Conservation (phyloP, 2,797 vertebrate species). For the Dipus sagitta region DNA sequence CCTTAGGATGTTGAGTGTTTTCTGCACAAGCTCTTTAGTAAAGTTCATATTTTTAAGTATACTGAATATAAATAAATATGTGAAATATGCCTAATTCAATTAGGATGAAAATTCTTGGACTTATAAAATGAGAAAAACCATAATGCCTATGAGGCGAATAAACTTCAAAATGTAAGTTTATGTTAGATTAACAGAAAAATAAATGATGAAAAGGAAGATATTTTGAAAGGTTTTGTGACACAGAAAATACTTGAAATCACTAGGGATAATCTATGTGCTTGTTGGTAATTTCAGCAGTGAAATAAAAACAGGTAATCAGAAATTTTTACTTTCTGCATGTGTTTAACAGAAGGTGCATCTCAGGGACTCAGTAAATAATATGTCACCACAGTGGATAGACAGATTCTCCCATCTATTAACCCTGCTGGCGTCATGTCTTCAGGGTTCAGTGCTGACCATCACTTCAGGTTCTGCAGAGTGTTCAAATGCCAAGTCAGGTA, state of each 20-base stretch:
- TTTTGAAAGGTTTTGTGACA: neutral
- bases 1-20: neutral
- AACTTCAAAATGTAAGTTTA: constrained; percentile 42
- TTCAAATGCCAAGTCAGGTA: constrained; percentile 84
- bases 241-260: neutral
- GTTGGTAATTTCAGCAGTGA: neutral
- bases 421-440: constrained; percentile 82
- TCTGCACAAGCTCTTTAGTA: neutral
- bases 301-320: neutral
- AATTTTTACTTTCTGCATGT: neutral
- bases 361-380: constrained; percentile 67
- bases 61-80: constrained; percentile 48
- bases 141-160: neutral
- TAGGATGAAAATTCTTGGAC: constrained; percentile 22
- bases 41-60: constrained; percentile 16
- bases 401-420: constrained; percentile 84
- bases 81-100: constrained; percentile 25
- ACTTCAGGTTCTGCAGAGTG: constrained; percentile 85
- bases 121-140: constrained; percentile 44
- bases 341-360: constrained; percentile 39
- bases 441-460: constrained; percentile 86
- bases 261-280: neutral
- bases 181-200: constrained; percentile 35
- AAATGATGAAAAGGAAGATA: constrained; percentile 9
- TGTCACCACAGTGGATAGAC: constrained; percentile 74